Evolutionary conservation across 2,113 vertebrate genomes (phyloP), one percentile per base, ranked within the genome.

Genomic region (Caranx ignobilis): DNA sequence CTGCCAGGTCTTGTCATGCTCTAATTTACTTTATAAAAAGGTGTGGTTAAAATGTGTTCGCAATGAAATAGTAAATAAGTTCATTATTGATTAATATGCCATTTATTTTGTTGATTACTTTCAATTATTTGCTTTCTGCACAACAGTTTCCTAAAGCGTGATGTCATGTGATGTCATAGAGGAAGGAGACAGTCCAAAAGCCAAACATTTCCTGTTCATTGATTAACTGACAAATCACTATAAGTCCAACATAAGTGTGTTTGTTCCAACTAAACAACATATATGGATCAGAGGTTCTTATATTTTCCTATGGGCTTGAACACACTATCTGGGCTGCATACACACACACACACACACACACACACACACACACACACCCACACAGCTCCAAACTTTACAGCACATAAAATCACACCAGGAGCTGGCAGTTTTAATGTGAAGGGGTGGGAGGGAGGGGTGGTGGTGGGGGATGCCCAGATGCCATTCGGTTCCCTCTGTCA

Each of bases 401-500:
- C 76, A 79, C 75, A 61, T 75, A 45, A 79, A 79, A 75, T 82
- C 83, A 61, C 85, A 70, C 72, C 81, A 77, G 73, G 87, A 79
- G 82, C 35, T 3, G 62, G 47, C 81, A 79, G 73, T 67, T 75
- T 84, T 79, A 76, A 75, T 80, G 86, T 86, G 80, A 79, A 43
- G 41, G 62, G 26, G 26, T 26, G 26, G 26, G 26, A 26, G 26
- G 26, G 26, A 26, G 26, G 26, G 26, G 26, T 26, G 26, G 26
- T 26, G 26, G 26, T 26, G 26, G 73, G 78, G 75, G 78, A 77
- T 63, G 88, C 86, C 77, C 91, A 91, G 89, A 93, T 92, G 88
- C 81, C 72, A 64, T 73, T 76, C 56, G 64, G 52, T 52, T 72
- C 83, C 59, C 74, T 71, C 69, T 71, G 74, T 82, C 87, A 87